Conservation (phyloP, 2,888 invertebrate genomes). For the Platycheirus albimanus region DNA sequence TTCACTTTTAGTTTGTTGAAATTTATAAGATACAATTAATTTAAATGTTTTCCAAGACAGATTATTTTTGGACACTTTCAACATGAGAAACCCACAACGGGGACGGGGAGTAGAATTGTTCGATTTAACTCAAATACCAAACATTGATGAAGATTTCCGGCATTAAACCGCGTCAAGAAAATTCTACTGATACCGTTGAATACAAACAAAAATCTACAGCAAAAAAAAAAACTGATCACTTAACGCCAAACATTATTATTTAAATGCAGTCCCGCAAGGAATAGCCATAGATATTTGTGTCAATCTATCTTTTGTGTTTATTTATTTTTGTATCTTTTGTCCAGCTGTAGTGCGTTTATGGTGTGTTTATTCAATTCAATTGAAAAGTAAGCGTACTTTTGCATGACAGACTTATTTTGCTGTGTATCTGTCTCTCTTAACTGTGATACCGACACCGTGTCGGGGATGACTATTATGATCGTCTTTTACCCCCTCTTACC, state of each 20-base stretch:
- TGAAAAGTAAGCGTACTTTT: slow-evolving; percentile 59
- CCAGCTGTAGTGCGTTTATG: slow-evolving; percentile 29
- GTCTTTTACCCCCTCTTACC: not conserved
- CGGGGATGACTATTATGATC: slow-evolving; percentile 5
- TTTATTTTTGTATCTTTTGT: not conserved
- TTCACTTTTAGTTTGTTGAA: too few species aligned
- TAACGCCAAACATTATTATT: slow-evolving; percentile 15
- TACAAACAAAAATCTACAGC: not conserved
- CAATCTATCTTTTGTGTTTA: slow-evolving; percentile 29
- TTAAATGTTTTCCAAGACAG: too few species aligned
- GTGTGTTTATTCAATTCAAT: slow-evolving; percentile 61
- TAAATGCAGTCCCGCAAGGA: not conserved
- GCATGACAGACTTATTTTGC: slow-evolving; percentile 35
- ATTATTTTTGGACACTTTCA: too few species aligned
- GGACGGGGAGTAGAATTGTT: too few species aligned
- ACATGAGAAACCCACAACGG: too few species aligned
- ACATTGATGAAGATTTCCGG: too few species aligned
- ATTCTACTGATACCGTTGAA: slow-evolving; percentile 5
- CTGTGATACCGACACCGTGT: not conserved
- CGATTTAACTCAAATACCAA: too few species aligned
- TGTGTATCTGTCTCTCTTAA: slow-evolving; percentile 5
- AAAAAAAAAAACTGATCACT: slow-evolving; percentile 33
- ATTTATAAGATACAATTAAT: too few species aligned
- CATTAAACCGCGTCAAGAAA: too few species aligned
- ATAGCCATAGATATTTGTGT: slow-evolving; percentile 30